These are phyloP conservation scores for Myripristis murdjan DNA, from an alignment of 2,797 vertebrate species.

Conservation along the genomic window DNA sequence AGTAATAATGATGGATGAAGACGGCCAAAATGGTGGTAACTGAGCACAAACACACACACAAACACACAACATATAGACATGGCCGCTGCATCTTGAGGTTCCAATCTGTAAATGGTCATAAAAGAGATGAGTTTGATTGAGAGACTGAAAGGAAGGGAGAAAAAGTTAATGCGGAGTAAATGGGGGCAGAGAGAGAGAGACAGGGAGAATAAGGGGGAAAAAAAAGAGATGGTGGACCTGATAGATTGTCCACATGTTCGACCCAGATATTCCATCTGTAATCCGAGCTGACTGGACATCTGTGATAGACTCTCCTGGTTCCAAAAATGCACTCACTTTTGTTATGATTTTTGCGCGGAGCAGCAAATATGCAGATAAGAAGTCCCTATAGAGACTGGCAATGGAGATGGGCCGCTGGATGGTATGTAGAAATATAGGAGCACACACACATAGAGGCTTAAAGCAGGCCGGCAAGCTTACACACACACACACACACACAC, in stretches of 20 bases:
- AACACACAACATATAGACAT: too few species aligned
- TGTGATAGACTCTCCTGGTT: slow-evolving; percentile 72
- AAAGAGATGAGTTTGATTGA: neutral
- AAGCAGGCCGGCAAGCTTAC: slow-evolving; percentile 41
- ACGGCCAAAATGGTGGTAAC: neutral
- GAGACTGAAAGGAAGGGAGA: too few species aligned
- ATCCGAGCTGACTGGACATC: slow-evolving; percentile 74
- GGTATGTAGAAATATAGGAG: slow-evolving; percentile 50
- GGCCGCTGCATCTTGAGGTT: too few species aligned
- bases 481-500: slow-evolving; percentile 24
- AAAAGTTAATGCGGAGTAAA: too few species aligned
- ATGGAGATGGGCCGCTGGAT: slow-evolving; percentile 56
- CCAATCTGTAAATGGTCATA: neutral
- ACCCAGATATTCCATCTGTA: slow-evolving; percentile 69
- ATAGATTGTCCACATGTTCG: slow-evolving; percentile 80
- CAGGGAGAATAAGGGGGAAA: slow-evolving; percentile 23
- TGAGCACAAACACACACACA: too few species aligned
- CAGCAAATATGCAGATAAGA: slow-evolving; percentile 72
- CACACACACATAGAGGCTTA: slow-evolving; percentile 29
- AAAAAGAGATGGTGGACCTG: slow-evolving; percentile 63
- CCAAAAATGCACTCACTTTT: slow-evolving; percentile 72
- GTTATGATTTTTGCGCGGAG: slow-evolving; percentile 56
- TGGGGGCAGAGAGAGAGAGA: slow-evolving; percentile 10
- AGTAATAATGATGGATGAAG: slow-evolving; percentile 1
- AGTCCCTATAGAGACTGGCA: slow-evolving; percentile 63